Conservation (phyloP, 2,113 vertebrate genomes). For the Vireo altiloquus region DNA sequence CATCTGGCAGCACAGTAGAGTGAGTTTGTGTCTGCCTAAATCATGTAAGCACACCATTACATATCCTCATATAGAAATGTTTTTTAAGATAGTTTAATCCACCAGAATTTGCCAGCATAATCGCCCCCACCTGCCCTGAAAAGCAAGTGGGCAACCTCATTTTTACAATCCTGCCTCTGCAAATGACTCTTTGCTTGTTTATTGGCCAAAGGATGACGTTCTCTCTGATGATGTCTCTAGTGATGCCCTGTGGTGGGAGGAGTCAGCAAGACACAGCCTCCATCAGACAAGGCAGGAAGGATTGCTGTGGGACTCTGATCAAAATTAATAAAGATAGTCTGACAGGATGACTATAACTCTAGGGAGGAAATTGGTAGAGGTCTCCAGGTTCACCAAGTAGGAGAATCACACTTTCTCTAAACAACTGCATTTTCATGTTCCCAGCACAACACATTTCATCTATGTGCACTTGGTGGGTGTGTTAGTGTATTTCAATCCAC, state of each 20-base stretch:
- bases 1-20: neutral
- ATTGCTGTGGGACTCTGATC: neutral
- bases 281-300: neutral
- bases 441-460: constrained; percentile 57
- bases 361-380: neutral
- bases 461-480: constrained; percentile 56
- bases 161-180: neutral
- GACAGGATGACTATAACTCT: neutral
- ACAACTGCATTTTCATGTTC: constrained; percentile 57
- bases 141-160: neutral
- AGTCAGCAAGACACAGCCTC: neutral
- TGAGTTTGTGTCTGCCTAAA: neutral
- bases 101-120: neutral
- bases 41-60: neutral
- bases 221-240: neutral
- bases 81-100: neutral
- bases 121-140: neutral
- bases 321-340: neutral
- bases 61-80: neutral
- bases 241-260: neutral
- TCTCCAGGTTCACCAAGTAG: constrained; percentile 10
- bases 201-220: neutral
- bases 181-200: neutral
- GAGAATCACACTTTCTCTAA: constrained; percentile 27
- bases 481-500: constrained; percentile 60